These are phyloP conservation scores for Tenualosa ilisha DNA, from an alignment of 2,797 vertebrate species.

Conservation along the genomic window DNA sequence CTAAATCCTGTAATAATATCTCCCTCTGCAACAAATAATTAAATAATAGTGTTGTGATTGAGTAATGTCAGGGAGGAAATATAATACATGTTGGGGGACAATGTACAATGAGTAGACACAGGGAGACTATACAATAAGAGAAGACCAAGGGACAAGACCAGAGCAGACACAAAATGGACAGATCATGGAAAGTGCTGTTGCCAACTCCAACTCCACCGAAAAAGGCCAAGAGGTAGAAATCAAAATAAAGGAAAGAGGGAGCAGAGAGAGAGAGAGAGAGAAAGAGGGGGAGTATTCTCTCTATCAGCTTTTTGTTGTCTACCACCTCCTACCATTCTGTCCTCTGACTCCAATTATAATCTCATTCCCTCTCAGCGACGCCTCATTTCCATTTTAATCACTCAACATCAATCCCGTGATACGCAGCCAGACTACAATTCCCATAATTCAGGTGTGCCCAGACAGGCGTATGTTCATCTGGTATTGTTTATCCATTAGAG, in stretches of 20 bases:
- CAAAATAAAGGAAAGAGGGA: neutral
- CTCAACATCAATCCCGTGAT: conserved; percentile 55
- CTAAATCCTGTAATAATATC: neutral
- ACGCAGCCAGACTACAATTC: conserved; percentile 9
- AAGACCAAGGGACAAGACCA: neutral
- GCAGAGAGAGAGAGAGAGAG: conserved; percentile 23
- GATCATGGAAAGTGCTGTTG: neutral
- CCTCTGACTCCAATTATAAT: conserved; percentile 50
- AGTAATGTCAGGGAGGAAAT: neutral
- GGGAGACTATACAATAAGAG: neutral
- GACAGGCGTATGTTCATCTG: neutral
- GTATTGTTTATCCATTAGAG: neutral
- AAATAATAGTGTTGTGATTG: neutral
- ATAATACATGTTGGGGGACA: neutral
- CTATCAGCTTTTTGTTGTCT: neutral
- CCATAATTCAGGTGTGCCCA: neutral
- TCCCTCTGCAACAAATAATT: neutral
- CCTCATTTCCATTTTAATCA: conserved; percentile 62
- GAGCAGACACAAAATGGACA: conserved; percentile 18
- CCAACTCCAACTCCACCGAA: neutral
- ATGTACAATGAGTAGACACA: neutral
- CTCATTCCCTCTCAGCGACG: conserved; percentile 46
- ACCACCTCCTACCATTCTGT: conserved; percentile 33
- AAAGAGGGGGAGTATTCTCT: conserved; percentile 26
- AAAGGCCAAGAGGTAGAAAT: neutral